Base-by-base conservation (phyloP, 2,797 vertebrate genomes). In the Fistularia commersonii region DNA sequence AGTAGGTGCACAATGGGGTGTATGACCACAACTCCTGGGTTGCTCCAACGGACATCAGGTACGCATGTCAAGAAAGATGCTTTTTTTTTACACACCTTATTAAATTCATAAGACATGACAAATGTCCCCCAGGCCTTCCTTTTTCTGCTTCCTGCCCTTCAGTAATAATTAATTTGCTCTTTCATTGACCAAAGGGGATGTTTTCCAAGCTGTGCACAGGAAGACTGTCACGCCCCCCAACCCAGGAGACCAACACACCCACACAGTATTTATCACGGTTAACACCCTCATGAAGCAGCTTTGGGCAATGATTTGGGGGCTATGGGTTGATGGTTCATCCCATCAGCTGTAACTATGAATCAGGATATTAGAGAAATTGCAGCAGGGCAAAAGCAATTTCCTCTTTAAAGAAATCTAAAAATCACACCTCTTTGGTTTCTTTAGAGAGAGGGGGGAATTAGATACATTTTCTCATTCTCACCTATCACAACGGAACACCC, bases 321-420 rank as follows among this genome's bases (percentile, higher is more conserved):
- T 71, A 57, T 2, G 11, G 66, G 53, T 55, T 46, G 65, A 74
- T 39, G 68, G 67, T 79, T 73, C 57, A 15, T 71, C 80, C 80
- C 61, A 71, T 60, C 52, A 56, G 41, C 41, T 4, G 63, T 62
- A 63, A 68, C 58, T 70, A 68, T 72, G 88, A 88, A 82, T 59
- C 78, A 88, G 73, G 87, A 90, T 84, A 89, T 91, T 88, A 90
- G 89, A 90, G 86, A 77, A 72, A 69, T 78, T 86, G 72, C 79
- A 66, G 64, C 69, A 74, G 71, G 74, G 72, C 77, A 85, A 73
- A 91, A 89, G 77, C 87, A 90, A 89, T 89, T 88, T 91, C 87
- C 84, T 74, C 79, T 62, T 77, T 64, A 80, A 74, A 61, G 75
- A 53, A 55, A 62, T 78, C 77, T 80, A 63, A 57, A 83, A 84